These are phyloP conservation scores for Gopherus evgoodei DNA, from an alignment of 2,113 vertebrate species.

Conservation along the genomic window DNA sequence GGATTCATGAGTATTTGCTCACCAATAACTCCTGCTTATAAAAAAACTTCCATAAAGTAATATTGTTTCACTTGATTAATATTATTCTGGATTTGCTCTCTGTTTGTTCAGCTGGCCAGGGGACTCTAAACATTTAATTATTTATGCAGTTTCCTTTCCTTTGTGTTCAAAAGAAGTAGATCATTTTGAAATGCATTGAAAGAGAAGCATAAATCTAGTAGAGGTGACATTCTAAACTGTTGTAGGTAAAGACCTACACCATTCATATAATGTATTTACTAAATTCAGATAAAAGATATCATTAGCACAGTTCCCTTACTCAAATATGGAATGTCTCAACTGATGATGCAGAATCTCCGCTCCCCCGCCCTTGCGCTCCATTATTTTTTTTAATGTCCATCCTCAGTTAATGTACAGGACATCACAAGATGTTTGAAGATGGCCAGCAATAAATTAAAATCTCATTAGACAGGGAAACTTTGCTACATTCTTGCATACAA, in stretches of 20 bases:
- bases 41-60: background rate
- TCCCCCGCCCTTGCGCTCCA: background rate
- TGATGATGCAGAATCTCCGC: background rate
- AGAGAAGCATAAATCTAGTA: background rate
- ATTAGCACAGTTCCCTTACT: background rate
- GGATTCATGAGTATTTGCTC: background rate
- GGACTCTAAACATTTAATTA: background rate
- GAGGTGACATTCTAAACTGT: background rate
- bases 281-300: background rate
- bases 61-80: rapidly evolving
- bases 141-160: background rate
- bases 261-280: background rate
- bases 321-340: rapidly evolving
- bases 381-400: background rate
- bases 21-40: background rate
- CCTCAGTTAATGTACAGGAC: background rate
- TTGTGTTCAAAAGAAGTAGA: background rate
- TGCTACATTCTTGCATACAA: background rate
- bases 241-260: background rate
- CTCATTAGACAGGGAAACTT: background rate
- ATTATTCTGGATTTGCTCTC: background rate
- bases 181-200: rapidly evolving
- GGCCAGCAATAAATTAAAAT: background rate
- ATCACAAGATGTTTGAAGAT: background rate
- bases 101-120: background rate